Base-by-base conservation (phyloP, 2,888 invertebrate genomes). In the Tetragnatha montana region DNA sequence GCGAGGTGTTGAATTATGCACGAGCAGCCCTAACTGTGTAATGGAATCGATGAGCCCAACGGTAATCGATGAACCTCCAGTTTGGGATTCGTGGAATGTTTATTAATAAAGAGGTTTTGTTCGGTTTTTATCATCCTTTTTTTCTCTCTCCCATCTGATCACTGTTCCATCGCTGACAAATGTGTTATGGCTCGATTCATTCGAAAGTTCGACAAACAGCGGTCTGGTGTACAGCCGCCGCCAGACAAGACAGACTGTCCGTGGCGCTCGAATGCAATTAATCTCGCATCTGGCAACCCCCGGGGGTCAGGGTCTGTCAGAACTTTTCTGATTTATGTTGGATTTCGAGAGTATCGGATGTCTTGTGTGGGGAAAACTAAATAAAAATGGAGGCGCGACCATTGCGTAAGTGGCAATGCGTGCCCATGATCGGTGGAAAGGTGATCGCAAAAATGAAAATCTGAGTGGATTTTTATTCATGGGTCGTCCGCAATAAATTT, bases 1-100 rank as follows among this genome's bases (percentile, higher is more conserved):
- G 71, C 51, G 71, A n/a, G 50, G 81, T 73, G 87, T 75, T 87
- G 87, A 87, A 87, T 87, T 87, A 87, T 87, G 81, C 81, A 87
- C 60, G 81, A 21, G 35, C 35, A 35, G 35, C 35, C 68, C 81
- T 87, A 87, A 87, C 81, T 71, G 87, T 82, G 60, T 82, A 81
- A 71, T 70, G 70, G 17, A 81, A 81, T 81, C 81, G 71, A 81
- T 81, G 50, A 47, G n/a, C 71, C 50, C 8, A 81, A 71, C 71
- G 21, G 86, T 80, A 86, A 86, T 87, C 87, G 87, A 87, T 87
- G 73, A 87, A 60, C 8, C 81, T 49, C 21, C 12, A 47, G 60
- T 71, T 70, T 81, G 49, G n/a, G 21, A 75, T 50, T 81, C 88
- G 84, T 89, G 84, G 84, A 22, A 19, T 80, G 84, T 81, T 89